Evolutionary conservation across 2,113 vertebrate species (phyloP).

Genomic region (Falco punctatus): DNA sequence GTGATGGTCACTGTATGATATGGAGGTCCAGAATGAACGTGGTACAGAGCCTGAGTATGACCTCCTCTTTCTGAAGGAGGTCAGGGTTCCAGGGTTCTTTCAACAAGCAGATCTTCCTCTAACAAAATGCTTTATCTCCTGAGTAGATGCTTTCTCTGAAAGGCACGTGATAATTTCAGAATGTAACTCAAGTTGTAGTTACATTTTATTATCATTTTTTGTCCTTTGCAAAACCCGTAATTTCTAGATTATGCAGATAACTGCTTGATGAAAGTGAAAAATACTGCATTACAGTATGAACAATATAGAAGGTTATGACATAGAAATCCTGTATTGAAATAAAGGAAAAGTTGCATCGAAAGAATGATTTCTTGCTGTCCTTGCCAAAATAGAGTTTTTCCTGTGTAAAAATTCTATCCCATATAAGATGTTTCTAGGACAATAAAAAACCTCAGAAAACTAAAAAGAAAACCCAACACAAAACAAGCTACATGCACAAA

Average conservation of each 20-base stretch:
- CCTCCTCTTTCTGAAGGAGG: neutral
- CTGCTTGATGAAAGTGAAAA: neutral
- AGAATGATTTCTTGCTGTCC: neutral
- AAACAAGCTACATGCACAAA: neutral
- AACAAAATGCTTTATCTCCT: neutral
- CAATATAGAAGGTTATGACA: accelerated
- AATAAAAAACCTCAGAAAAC: too few relatives aligned
- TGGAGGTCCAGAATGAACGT: neutral
- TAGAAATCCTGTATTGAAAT: neutral
- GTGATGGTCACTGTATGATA: neutral
- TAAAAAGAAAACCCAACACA: neutral
- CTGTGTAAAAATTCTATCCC: neutral
- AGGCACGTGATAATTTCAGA: neutral
- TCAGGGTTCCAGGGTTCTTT: neutral
- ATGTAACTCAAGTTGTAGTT: neutral
- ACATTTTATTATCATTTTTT: neutral
- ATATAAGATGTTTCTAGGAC: accelerated
- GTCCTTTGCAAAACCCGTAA: accelerated
- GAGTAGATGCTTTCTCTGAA: neutral
- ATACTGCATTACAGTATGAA: neutral
- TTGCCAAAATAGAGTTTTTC: neutral
- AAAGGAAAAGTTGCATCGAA: neutral
- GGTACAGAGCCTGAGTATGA: neutral
- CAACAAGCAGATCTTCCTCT: neutral
- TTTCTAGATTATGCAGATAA: neutral